Evolutionary conservation across 2,888 invertebrate genomes (phyloP).

Genomic region (Drepana falcataria): DNA sequence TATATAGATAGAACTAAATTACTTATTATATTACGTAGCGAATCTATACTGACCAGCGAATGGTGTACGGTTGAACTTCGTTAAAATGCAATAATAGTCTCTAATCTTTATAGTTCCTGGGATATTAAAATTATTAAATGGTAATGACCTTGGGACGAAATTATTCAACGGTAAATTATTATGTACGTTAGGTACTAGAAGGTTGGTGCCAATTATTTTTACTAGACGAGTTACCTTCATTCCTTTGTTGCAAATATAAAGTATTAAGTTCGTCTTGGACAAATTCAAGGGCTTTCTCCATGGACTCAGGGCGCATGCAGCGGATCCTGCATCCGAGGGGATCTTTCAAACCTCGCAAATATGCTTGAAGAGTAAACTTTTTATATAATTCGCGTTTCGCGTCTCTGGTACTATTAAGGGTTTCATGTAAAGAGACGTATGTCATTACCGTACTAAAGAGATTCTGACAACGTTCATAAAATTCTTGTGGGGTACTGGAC

Average conservation of each 20-base stretch:
- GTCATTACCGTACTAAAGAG: not conserved
- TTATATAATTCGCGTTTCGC: not conserved
- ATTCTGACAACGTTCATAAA: constrained; percentile 2
- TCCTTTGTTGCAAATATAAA: too few relatives aligned
- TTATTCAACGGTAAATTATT: too few relatives aligned
- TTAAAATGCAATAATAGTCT: constrained; percentile 13
- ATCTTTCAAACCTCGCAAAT: too few relatives aligned
- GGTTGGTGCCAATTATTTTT: too few relatives aligned
- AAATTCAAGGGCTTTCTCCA: too few relatives aligned
- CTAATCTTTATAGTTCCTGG: constrained; percentile 9
- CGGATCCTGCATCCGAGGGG: too few relatives aligned
- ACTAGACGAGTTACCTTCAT: too few relatives aligned
- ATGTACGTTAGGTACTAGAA: too few relatives aligned
- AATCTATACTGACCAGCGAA: constrained; percentile 8
- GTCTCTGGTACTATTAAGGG: not conserved
- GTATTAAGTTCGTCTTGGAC: too few relatives aligned
- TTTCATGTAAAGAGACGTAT: not conserved
- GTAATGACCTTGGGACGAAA: too few relatives aligned
- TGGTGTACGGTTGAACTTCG: constrained; percentile 6
- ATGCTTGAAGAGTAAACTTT: too few relatives aligned
- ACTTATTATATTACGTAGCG: constrained; percentile 8
- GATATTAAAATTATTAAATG: constrained; percentile 3
- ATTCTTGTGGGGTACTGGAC: constrained; percentile 10
- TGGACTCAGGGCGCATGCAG: too few relatives aligned
- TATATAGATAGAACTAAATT: constrained; percentile 2